Evolutionary conservation across 2,113 vertebrate genomes (phyloP).

Genomic region (Rhinopomastus cyanomelas): DNA sequence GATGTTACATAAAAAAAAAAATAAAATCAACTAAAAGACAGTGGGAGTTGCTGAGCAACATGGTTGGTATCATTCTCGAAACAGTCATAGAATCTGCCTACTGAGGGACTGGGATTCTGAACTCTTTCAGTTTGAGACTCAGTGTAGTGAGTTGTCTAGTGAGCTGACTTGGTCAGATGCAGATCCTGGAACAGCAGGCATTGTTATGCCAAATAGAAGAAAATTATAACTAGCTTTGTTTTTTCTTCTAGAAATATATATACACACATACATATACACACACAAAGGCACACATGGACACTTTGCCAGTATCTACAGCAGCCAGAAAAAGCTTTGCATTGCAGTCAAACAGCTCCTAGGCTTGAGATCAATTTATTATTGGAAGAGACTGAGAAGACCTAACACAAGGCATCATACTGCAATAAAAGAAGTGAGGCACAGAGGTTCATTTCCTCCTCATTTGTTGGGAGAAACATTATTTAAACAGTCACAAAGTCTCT

Average conservation of each 20-base stretch:
- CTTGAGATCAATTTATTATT: background rate
- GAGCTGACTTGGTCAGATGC: background rate
- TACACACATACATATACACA: background rate
- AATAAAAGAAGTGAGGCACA: background rate
- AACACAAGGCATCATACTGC: background rate
- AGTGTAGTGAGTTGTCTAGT: no score
- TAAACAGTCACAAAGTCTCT: background rate
- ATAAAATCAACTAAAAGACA: background rate
- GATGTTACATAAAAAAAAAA: background rate
- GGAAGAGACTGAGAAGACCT: background rate
- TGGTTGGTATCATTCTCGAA: background rate
- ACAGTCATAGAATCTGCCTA: slow-evolving; percentile 30
- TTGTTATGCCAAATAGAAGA: background rate
- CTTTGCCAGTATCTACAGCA: background rate
- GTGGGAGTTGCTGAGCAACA: slow-evolving; percentile 50
- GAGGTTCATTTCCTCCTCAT: background rate
- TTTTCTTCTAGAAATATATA: background rate
- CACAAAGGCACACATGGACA: background rate
- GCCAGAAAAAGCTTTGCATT: background rate
- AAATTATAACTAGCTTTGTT: background rate
- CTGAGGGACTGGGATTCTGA: background rate
- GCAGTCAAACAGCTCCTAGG: background rate
- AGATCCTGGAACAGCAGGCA: background rate
- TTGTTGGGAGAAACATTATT: background rate
- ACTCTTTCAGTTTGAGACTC: slow-evolving; percentile 2